These are phyloP conservation scores for Rhagonycha fulva DNA, from an alignment of 2,888 invertebrate species.

Conservation along the genomic window DNA sequence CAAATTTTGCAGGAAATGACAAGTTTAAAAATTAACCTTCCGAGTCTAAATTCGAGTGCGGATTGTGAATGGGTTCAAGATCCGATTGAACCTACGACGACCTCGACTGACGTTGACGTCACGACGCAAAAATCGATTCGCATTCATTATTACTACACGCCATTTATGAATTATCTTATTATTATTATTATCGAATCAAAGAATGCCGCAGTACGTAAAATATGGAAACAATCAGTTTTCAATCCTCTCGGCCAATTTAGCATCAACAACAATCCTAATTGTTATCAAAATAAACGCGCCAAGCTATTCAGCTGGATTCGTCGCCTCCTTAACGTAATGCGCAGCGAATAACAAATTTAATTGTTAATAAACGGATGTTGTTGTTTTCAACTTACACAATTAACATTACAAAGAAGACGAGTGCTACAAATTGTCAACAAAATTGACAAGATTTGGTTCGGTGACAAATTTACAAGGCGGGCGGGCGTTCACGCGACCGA, in stretches of 20 bases:
- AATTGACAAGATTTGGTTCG: neutral
- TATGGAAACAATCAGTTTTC: neutral
- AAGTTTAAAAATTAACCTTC: neutral
- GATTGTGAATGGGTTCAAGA: conserved; percentile 33
- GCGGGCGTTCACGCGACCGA: conserved; percentile 11
- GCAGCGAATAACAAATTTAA: neutral
- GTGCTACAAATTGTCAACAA: neutral
- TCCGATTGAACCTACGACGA: conserved; percentile 36
- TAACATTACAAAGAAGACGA: neutral
- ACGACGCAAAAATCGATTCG: conserved; percentile 39
- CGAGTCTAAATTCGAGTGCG: neutral
- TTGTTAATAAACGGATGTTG: neutral
- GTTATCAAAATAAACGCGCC: neutral
- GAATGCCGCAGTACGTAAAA: neutral
- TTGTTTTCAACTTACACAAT: neutral
- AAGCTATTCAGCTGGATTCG: neutral
- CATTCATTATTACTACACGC: conserved; percentile 33
- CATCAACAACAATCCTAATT: neutral
- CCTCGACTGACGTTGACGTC: conserved; percentile 38
- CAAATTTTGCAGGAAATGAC: neutral
- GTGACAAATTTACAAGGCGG: neutral
- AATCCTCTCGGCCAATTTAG: neutral
- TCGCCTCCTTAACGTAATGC: neutral
- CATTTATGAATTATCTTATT: conserved; percentile 27
- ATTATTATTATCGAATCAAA: neutral